These are phyloP conservation scores for Brenthis hecate DNA, from an alignment of 2,888 invertebrate genomes.

Conservation along the genomic window DNA sequence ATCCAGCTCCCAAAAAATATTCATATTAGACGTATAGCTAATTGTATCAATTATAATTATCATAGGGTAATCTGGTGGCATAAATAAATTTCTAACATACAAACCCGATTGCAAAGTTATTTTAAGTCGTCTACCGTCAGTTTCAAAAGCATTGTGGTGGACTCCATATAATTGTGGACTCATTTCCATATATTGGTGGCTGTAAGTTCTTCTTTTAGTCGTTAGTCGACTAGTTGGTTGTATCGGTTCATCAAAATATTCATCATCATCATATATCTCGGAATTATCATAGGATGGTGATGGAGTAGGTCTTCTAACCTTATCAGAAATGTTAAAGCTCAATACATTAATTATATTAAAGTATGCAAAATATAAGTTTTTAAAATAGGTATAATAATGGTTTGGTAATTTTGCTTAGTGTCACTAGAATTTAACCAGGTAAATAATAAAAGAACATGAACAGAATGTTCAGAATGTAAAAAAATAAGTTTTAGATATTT, in stretches of 20 bases:
- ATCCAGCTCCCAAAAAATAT: too few species aligned
- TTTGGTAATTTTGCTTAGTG: too few species aligned
- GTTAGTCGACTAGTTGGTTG: neutral
- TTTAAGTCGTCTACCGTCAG: neutral
- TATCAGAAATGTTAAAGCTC: neutral
- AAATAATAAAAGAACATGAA: too few species aligned
- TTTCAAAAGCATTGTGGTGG: neutral
- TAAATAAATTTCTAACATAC: neutral
- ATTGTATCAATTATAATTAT: too few species aligned
- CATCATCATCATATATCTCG: constrained; percentile 25
- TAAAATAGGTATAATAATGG: too few species aligned
- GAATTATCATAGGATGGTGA: constrained; percentile 34
- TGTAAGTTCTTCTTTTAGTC: neutral
- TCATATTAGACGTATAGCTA: too few species aligned
- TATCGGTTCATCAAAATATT: neutral
- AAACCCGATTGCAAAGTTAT: neutral
- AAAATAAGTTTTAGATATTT: too few species aligned
- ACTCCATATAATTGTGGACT: neutral
- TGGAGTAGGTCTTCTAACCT: constrained; percentile 21
- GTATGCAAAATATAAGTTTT: too few species aligned
- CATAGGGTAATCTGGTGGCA: too few species aligned
- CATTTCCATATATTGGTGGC: neutral
- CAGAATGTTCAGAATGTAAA: too few species aligned
- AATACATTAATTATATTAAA: neutral
- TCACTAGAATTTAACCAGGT: too few species aligned